Evolutionary conservation across 2,797 vertebrate genomes (phyloP), one percentile per base, ranked within the genome.

Genomic region (Hippoglossus hippoglossus): DNA sequence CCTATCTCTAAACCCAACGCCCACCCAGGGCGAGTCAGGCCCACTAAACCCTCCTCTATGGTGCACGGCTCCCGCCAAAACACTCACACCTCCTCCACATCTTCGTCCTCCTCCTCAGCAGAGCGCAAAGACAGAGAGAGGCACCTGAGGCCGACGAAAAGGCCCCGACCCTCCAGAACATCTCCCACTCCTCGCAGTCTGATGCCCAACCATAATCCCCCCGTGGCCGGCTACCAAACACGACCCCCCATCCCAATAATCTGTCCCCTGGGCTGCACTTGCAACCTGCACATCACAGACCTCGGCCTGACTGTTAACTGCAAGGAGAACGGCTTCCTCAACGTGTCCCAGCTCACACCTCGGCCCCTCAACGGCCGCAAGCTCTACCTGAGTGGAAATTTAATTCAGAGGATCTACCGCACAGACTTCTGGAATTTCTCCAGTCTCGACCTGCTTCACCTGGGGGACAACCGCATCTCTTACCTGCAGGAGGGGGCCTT

Each of bases 351-450:
- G 87, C 88, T 99, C 87, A 96, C 95, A 21, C 97, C 98, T 10
- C 96, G 95, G 69, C 97, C 98, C 0, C 90, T 97, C 65, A 97
- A 98, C 0, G 96, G 96, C 9, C 96, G 97, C 85, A 98, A 99
- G 92, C 95, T 99, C 28, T 98, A 98, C 84, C 91, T 99, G 57
- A 94, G 97, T 31, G 97, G 98, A 62, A 99, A 99, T 89, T 94
- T 97, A 88, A 97, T 99, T 82, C 97, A 98, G 72, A 96, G 95
- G 81, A 96, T 99, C 83, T 95, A 97, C 70, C 96, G 95, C 83
- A 91, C 95, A 0, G 97, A 99, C 93, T 99, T 99, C 94, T 94
- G 97, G 96, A 98, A 98, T 93, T 98, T 99, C 88, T 95, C 96
- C 89, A 97, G 96, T 79, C 95, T 99, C n/a, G 96, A 98, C 88